Conservation (phyloP, 2,797 vertebrate genomes). For the Malacoraja senta region DNA sequence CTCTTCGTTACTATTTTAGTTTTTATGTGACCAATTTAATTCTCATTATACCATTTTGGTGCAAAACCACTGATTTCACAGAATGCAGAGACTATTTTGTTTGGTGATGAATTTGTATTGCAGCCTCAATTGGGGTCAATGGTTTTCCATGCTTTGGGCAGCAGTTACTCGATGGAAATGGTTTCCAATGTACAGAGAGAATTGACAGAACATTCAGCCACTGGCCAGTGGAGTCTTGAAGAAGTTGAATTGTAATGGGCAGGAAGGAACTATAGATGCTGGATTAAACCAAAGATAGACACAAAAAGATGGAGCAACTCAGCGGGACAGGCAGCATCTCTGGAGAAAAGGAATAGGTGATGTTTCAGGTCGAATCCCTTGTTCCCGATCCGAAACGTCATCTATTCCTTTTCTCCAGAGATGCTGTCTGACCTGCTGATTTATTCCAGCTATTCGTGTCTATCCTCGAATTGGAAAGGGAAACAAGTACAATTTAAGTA, state of each 20-base stretch:
- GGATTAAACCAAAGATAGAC: too few relatives aligned
- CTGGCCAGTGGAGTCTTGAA: background rate
- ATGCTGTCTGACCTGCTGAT: too few relatives aligned
- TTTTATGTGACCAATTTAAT: background rate
- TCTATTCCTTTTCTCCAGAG: too few relatives aligned
- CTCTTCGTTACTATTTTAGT: slow-evolving; percentile 3
- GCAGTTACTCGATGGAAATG: background rate
- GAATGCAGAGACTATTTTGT: background rate
- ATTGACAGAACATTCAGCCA: background rate
- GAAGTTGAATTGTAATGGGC: background rate
- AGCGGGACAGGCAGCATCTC: too few relatives aligned
- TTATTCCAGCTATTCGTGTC: too few relatives aligned
- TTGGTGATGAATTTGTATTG: background rate
- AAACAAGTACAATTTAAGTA: background rate
- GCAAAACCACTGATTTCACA: background rate
- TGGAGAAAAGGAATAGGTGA: too few relatives aligned
- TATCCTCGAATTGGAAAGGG: background rate
- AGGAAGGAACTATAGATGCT: too few relatives aligned
- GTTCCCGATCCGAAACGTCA: too few relatives aligned
- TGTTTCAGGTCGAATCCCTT: too few relatives aligned
- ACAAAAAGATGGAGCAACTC: too few relatives aligned
- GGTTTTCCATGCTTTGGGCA: background rate
- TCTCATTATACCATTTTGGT: background rate
- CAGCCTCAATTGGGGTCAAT: background rate
- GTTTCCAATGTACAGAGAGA: background rate